These are phyloP conservation scores for Hiodon alosoides DNA, from an alignment of 2,113 vertebrate genomes.

Conservation along the genomic window DNA sequence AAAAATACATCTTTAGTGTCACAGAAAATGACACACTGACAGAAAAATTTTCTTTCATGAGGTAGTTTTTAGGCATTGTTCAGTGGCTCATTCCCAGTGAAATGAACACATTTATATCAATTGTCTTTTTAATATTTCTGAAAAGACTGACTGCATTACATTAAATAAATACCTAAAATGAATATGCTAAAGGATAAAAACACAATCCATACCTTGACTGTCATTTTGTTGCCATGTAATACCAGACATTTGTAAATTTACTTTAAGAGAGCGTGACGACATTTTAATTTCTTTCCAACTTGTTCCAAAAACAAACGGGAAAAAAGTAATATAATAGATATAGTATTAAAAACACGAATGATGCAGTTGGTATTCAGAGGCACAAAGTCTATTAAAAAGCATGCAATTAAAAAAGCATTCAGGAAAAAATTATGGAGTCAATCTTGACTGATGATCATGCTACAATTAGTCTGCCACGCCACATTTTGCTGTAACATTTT, in stretches of 20 bases:
- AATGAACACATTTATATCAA: too few relatives aligned
- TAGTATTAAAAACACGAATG: conserved; percentile 30
- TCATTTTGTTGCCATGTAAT: too few relatives aligned
- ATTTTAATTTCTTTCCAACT: neutral
- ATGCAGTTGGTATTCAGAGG: conserved; percentile 41
- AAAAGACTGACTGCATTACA: too few relatives aligned
- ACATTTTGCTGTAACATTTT: neutral
- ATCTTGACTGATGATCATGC: conserved; percentile 4
- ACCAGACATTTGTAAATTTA: too few relatives aligned
- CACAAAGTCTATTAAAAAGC: conserved; percentile 42
- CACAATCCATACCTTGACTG: too few relatives aligned
- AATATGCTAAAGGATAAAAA: too few relatives aligned
- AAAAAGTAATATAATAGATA: neutral
- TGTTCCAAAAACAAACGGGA: neutral
- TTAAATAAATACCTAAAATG: too few relatives aligned
- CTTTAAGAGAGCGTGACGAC: too few relatives aligned
- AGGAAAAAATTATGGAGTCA: neutral
- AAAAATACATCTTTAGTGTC: neutral
- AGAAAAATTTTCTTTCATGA: neutral
- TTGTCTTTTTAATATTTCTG: too few relatives aligned
- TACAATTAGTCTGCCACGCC: neutral
- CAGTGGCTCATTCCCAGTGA: too few relatives aligned
- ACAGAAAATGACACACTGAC: neutral
- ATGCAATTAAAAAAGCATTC: conserved; percentile 44
- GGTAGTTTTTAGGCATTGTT: too few relatives aligned